Base-by-base conservation (phyloP, 2,113 vertebrate genomes). In the Noctilio leporinus region DNA sequence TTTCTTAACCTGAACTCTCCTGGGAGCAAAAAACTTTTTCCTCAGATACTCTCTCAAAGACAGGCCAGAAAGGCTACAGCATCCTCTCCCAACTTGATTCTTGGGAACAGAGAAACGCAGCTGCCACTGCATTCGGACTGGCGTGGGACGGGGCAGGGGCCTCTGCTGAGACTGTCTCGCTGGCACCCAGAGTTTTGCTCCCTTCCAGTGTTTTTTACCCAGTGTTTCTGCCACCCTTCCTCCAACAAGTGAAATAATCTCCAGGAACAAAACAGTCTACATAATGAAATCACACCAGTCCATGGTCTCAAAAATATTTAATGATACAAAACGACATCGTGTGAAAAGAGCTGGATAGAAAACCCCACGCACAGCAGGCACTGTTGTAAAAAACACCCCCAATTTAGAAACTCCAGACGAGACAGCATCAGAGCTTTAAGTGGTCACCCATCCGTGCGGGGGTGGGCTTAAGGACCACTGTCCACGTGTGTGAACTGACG, bases 391-490 rank as follows among this genome's bases (percentile, higher is more conserved):
- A 2, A 49, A 51, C n/a, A 45, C 9, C 70, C 33, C 4, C 47
- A 1, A 1, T 0, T 51, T 0, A 43, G 28, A 30, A 86, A 22
- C 0, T 12, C n/a, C 24, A 51, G 81, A 11, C 0, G 0, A 64
- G 33, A 22, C 0, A 1, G 65, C 5, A 14, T 20, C 86, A 6
- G 19, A 0, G 30, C 0, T 2, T 1, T 9, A 35, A 14, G 51
- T 0, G 49, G 6, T 0, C 0, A 15, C 2, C 30, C 0, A 15
- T 3, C 30, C 14, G 1, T 0, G 5, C 0, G 3, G 24, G 0
- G 16, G 59, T 2, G 43, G 30, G 10, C 70, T 24, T 9, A 7
- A 11, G 5, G 45, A 17, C 5, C 5, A 4, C 11, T 7, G 30
- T 20, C 64, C 38, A 20, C 33, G 4, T 0, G 4, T 17, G 30